Base-by-base conservation (phyloP, 35 echinoderm and acorn worm genomes). In the Chiridota heheva region DNA sequence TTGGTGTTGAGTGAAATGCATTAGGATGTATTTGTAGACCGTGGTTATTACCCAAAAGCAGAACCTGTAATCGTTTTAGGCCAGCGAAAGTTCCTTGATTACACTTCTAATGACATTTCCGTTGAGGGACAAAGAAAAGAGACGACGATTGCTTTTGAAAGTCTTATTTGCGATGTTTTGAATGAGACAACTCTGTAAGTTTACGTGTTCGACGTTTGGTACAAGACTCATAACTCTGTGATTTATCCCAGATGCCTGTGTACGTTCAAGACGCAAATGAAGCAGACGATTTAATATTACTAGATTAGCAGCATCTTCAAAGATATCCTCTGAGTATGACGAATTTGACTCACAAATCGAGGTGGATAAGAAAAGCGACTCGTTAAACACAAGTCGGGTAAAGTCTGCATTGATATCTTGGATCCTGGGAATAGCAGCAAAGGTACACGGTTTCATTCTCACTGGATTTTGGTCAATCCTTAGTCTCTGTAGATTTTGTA, bases 391-490 rank as follows among this genome's bases (percentile, higher is more conserved):
- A 40, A 78, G 58, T 35, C 75, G 49, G 42, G 75, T 78, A 17
- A 78, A 39, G 34, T 78, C 75, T 27, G 75, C 75, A 26, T 78
- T 78, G 5, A 78, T 60, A 15, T 49, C 58, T 62, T 78, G 51
- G 37, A 78, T 62, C 29, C 34, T 60, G 29, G 75, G 75, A 29
- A 78, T 78, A 43, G 36, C 27, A 25, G 75, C 58, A 20, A 78
- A 35, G 48, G 75, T 61, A 34, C 75, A 78, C 20, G 75, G 53
- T 17, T 49, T 20, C 58, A 78, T 60, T n/a, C 75, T 30, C 4
- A 78, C 33, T 31, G 75, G 51, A 30, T 78, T 78, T 35, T 78
- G 75, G n/a, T 78, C 75, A 58, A 78, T 78, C 6, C 75, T 33
- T 12, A 78, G 32, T 7, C 40, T 78, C 35, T 41, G 58, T 29